Evolutionary conservation across 1,140 invertebrate species (phyloP).

Genomic region (Megathymus violae): DNA sequence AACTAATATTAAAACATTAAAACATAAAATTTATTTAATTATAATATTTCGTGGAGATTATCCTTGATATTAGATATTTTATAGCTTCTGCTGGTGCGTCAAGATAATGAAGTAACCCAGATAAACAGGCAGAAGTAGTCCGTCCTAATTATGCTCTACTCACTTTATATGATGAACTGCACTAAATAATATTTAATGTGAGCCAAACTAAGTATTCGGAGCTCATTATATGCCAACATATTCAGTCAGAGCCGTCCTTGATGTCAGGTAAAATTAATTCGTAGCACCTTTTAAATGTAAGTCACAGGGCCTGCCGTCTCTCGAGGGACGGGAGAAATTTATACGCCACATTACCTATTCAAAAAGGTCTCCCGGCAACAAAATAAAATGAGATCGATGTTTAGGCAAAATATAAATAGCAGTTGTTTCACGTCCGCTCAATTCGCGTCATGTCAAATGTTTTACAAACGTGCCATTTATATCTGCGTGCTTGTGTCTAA

Average conservation of each 20-base stretch:
- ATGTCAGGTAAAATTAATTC: constrained; percentile 74
- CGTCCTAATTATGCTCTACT: constrained; percentile 1
- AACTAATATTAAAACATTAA: not conserved
- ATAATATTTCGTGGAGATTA: not conserved
- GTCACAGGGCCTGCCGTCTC: constrained; percentile 49
- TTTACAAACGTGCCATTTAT: constrained; percentile 11
- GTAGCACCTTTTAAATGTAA: constrained; percentile 69
- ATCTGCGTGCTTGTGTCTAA: not conserved
- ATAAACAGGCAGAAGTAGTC: constrained; percentile 10
- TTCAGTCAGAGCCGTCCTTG: constrained; percentile 45
- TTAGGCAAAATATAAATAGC: constrained; percentile 41
- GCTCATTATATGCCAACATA: constrained; percentile 27
- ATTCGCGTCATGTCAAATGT: constrained; percentile 22
- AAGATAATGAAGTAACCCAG: constrained; percentile 17
- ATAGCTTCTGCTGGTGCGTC: not conserved
- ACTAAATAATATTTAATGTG: constrained; percentile 22
- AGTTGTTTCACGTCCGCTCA: constrained; percentile 29
- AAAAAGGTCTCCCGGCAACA: constrained; percentile 68
- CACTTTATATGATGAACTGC: not conserved
- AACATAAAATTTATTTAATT: not conserved
- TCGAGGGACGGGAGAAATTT: constrained; percentile 63
- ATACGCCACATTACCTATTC: constrained; percentile 78
- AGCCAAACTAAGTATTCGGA: constrained; percentile 21
- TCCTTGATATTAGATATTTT: not conserved
- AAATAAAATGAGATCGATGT: constrained; percentile 67